Evolutionary conservation across 2,888 invertebrate genomes (phyloP).

Genomic region (Branchipolynoe longqiensis): DNA sequence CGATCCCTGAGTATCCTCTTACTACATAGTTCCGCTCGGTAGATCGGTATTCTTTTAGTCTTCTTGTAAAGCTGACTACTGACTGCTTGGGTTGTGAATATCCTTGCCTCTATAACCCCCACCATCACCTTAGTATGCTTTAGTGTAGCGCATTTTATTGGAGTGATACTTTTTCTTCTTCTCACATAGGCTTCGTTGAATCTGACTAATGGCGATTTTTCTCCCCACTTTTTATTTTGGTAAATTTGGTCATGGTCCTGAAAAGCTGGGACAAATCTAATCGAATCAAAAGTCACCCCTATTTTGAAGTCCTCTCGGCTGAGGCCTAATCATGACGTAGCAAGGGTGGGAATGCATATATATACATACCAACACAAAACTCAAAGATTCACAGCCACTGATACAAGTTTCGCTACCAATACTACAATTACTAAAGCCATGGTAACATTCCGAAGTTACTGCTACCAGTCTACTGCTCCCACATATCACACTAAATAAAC

Average conservation of each 20-base stretch:
- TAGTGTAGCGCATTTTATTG: conserved; percentile 35
- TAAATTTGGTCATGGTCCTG: background rate
- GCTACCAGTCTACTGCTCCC: too few relatives aligned
- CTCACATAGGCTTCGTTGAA: background rate
- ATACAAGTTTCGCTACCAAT: too few relatives aligned
- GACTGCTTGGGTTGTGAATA: conserved; percentile 45
- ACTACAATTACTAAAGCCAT: too few relatives aligned
- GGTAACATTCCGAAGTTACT: too few relatives aligned
- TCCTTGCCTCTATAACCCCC: conserved; percentile 19
- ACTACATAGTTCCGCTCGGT: conserved; percentile 39
- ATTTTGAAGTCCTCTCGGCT: background rate
- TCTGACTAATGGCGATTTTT: too few relatives aligned
- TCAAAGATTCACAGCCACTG: too few relatives aligned
- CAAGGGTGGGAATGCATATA: background rate
- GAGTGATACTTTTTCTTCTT: background rate
- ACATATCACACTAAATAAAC: too few relatives aligned
- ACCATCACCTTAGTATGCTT: conserved; percentile 30
- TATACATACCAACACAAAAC: background rate
- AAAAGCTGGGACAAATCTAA: background rate
- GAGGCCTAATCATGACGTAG: conserved; percentile 29
- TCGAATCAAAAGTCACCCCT: background rate
- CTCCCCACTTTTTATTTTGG: background rate
- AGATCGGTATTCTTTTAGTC: conserved; percentile 14
- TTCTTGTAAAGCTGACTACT: conserved; percentile 26
- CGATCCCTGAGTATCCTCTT: conserved; percentile 3